Conservation (phyloP, 2,113 vertebrate genomes). For the Globicephala melas region DNA sequence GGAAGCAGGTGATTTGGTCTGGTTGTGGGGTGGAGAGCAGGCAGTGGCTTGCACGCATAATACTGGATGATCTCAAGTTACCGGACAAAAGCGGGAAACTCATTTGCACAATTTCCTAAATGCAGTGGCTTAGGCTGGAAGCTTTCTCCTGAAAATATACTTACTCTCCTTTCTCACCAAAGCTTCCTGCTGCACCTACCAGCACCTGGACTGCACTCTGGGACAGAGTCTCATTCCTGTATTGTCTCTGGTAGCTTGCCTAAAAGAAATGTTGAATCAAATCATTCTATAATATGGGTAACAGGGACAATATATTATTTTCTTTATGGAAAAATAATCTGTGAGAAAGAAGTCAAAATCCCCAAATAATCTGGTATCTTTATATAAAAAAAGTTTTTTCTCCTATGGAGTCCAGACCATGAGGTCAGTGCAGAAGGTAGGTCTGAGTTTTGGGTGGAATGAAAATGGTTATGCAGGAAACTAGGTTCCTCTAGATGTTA, state of each 20-base stretch:
- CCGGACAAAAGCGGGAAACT: not conserved
- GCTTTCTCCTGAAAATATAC: constrained; percentile 9
- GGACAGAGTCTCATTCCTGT: constrained; percentile 54
- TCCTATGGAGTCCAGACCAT: not conserved
- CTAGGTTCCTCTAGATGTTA: not conserved
- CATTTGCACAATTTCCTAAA: not conserved
- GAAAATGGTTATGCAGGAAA: not conserved
- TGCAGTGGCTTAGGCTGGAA: not conserved
- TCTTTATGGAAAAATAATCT: not conserved
- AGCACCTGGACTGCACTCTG: constrained; percentile 64
- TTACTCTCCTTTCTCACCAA: constrained; percentile 69
- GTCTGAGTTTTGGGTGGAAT: not conserved
- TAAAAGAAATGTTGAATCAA: constrained; percentile 32
- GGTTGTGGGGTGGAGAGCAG: not conserved
- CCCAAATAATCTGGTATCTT: not conserved
- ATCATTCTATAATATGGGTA: not conserved
- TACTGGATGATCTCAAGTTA: not conserved
- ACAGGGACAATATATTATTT: not conserved
- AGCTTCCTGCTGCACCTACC: constrained; percentile 62
- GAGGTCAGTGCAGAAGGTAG: not conserved
- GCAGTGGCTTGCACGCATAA: not conserved
- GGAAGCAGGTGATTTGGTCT: not conserved
- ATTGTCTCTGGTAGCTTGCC: constrained; percentile 74
- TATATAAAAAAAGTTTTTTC: not conserved
- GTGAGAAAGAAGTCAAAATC: not conserved